Conservation (phyloP, 2,113 vertebrate species). For the Marmota flaviventris region DNA sequence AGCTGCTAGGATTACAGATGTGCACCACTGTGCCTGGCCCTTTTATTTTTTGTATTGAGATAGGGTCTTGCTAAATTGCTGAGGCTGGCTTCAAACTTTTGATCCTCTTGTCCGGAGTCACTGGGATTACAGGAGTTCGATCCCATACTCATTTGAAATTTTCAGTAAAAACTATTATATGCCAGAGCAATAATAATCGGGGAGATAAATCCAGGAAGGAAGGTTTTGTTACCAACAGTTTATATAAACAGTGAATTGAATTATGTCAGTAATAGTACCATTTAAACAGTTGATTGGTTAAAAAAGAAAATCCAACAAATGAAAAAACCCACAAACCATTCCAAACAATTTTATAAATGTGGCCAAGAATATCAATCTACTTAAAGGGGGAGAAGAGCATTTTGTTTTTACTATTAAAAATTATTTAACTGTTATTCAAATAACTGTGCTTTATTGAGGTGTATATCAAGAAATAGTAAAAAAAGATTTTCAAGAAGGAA, state of each 20-base stretch:
- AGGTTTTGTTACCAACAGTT: constrained; percentile 32
- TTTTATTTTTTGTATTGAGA: too few species aligned
- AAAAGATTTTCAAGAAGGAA: background rate
- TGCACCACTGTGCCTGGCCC: too few species aligned
- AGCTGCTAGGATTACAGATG: too few species aligned
- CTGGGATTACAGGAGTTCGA: too few species aligned
- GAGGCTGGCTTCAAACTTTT: too few species aligned
- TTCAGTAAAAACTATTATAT: background rate
- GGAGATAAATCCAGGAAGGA: constrained; percentile 9
- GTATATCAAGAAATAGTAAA: background rate
- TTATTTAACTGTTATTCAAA: constrained; percentile 7
- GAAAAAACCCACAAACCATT: background rate
- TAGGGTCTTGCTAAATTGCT: too few species aligned
- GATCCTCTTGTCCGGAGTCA: too few species aligned
- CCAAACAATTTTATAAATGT: background rate
- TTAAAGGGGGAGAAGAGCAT: background rate
- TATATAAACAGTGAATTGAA: background rate
- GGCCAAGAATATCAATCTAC: background rate
- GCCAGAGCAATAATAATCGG: background rate
- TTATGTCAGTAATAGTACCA: constrained; percentile 24
- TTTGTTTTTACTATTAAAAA: constrained; percentile 28
- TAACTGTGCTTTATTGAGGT: background rate
- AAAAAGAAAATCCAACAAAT: background rate
- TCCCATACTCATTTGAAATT: background rate
- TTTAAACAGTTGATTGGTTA: constrained; percentile 32